Base-by-base conservation (phyloP, 2,888 invertebrate genomes). In the Pseudanteris insignis region DNA sequence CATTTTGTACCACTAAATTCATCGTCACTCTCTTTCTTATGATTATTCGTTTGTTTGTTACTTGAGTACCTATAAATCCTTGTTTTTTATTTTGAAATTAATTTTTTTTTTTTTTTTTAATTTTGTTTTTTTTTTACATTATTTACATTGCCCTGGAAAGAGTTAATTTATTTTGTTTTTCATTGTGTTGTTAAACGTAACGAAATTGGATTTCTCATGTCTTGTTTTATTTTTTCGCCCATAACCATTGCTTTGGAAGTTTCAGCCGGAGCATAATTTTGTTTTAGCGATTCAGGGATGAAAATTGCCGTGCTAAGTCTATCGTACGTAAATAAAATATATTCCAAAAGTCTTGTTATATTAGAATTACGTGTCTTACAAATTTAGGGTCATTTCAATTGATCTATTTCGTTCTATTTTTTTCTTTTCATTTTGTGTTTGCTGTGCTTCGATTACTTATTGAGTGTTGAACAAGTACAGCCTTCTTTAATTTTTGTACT, bases 1-100 rank as follows among this genome's bases (percentile, higher is more conserved):
- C 75, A 77, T 77, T 77, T 76, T 75, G 74, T 76, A 77, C 76
- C 77, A 77, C 75, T 72, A 76, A 72, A 70, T 74, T 70, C 71
- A 37, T 64, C 12, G 71, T 41, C 33, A 48, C 8, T 40, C 21
- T 54, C n/a, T n/a, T n/a, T n/a, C n/a, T n/a, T n/a, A n/a, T n/a
- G n/a, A n/a, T n/a, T n/a, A n/a, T n/a, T n/a, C n/a, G n/a, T n/a
- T n/a, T n/a, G n/a, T n/a, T n/a, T n/a, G n/a, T n/a, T n/a, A n/a
- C n/a, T n/a, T n/a, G n/a, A n/a, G n/a, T n/a, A n/a, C n/a, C n/a
- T n/a, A n/a, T n/a, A n/a, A n/a, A n/a, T n/a, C n/a, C n/a, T n/a
- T n/a, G n/a, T n/a, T n/a, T n/a, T n/a, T n/a, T n/a, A n/a, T n/a
- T n/a, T n/a, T n/a, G n/a, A n/a, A n/a, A n/a, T n/a, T n/a, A n/a